Percentiles rank a stretch among this genome's conserved stretches.
phyloP scores from a whole-genome alignment of 1,140 invertebrate species.

The Glomeris maerens region DNA sequence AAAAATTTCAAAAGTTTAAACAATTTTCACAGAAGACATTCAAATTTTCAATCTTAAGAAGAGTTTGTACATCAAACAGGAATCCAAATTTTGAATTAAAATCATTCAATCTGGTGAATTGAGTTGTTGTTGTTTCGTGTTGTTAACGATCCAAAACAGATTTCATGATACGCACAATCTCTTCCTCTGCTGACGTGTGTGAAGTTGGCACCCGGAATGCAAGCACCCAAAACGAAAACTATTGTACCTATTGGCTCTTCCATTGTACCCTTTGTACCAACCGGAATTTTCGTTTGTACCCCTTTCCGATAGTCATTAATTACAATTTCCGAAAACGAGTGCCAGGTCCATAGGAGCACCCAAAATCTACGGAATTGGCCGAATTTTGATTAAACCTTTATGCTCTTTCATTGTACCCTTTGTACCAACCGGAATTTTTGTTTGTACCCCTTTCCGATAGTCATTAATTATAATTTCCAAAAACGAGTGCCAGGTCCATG shows the following conservation, averaged over 20 bases:
- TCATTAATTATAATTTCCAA: too few relatives aligned
- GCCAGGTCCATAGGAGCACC: not conserved
- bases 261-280: too few relatives aligned
- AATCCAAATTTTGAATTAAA: slow-evolving; percentile 11
- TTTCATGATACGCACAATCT: slow-evolving; percentile 13
- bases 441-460: too few relatives aligned
- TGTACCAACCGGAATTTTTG: too few relatives aligned
- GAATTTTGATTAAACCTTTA: too few relatives aligned
- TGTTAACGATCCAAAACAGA: slow-evolving; percentile 13
- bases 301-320: too few relatives aligned
- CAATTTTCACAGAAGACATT: slow-evolving; percentile 3
- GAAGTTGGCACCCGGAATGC: too few relatives aligned
- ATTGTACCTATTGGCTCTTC: too few relatives aligned
- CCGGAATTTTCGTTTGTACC: not conserved
- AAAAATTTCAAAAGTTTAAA: slow-evolving; percentile 9
- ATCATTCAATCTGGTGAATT: slow-evolving; percentile 10
- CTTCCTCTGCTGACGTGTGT: slow-evolving; percentile 10
- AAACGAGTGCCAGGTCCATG: too few relatives aligned
- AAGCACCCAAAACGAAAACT: too few relatives aligned
- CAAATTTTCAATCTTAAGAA: slow-evolving; percentile 4
- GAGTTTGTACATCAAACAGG: slow-evolving; percentile 8
- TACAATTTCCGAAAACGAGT: too few relatives aligned
- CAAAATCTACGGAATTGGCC: not conserved
- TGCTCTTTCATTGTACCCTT: too few relatives aligned
- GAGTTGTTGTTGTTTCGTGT: slow-evolving; percentile 9